Conservation (phyloP, 2,113 vertebrate genomes). For the Anguilla japonica region DNA sequence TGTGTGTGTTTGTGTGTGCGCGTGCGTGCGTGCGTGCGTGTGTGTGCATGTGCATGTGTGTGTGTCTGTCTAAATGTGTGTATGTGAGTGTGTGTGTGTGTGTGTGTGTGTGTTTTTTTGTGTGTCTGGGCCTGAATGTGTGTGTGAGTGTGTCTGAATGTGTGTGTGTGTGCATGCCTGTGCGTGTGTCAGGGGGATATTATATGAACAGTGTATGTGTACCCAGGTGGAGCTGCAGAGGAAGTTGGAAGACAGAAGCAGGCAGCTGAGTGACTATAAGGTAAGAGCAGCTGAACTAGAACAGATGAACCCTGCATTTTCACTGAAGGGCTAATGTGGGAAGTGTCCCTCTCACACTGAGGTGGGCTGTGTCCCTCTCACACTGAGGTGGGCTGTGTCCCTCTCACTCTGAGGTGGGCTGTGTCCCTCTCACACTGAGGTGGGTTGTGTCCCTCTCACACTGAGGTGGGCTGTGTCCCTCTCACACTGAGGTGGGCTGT, state of each 20-base stretch:
- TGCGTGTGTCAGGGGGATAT: background rate
- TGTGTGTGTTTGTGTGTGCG: background rate
- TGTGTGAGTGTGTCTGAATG: background rate
- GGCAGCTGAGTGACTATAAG: slow-evolving; percentile 83
- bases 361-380: too few species aligned
- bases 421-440: too few species aligned
- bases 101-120: background rate
- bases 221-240: slow-evolving; percentile 85
- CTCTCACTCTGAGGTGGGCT: too few species aligned
- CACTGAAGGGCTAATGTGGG: too few species aligned
- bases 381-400: too few species aligned
- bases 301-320: background rate
- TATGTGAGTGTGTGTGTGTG: background rate
- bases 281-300: slow-evolving; percentile 53
- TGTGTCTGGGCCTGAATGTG: background rate
- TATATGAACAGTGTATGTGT: background rate
- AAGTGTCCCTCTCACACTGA: too few species aligned
- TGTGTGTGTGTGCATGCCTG: background rate
- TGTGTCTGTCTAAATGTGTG: background rate
- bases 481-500: too few species aligned
- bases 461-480: too few species aligned
- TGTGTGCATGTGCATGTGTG: background rate
- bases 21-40: background rate
- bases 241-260: slow-evolving; percentile 89
- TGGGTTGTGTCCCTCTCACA: too few species aligned